Conservation (phyloP, 2,113 vertebrate genomes). For the Aegypius monachus region DNA sequence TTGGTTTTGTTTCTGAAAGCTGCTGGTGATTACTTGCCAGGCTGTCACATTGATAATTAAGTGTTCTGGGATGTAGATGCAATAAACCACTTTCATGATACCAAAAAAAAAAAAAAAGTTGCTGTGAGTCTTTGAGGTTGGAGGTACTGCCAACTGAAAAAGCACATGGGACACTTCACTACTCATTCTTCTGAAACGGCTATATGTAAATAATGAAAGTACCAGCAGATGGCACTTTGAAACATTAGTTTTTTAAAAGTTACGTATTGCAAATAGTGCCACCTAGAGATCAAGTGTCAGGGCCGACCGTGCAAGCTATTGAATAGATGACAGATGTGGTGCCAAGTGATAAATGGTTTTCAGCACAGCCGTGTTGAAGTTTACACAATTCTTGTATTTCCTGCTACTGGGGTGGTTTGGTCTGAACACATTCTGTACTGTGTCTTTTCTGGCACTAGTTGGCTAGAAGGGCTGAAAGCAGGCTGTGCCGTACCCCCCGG, state of each 20-base stretch:
- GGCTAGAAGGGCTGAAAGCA: background rate
- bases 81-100: background rate
- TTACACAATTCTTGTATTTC: background rate
- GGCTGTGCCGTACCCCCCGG: fast-evolving
- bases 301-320: fast-evolving
- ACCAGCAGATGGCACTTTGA: background rate
- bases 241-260: fast-evolving
- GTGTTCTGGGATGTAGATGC: background rate
- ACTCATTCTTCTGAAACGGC: fast-evolving
- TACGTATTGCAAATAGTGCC: fast-evolving
- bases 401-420: fast-evolving
- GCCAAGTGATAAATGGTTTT: fast-evolving
- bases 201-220: fast-evolving
- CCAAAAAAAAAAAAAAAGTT: too few relatives aligned
- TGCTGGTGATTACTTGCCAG: background rate
- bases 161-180: fast-evolving
- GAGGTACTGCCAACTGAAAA: background rate
- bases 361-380: fast-evolving
- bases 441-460: background rate
- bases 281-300: background rate
- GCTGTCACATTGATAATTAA: background rate
- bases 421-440: fast-evolving
- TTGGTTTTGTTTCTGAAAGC: background rate
- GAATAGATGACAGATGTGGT: fast-evolving
- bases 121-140: background rate